These are phyloP conservation scores for Aphyosemion australe DNA, from an alignment of 2,113 vertebrate species.

Conservation along the genomic window DNA sequence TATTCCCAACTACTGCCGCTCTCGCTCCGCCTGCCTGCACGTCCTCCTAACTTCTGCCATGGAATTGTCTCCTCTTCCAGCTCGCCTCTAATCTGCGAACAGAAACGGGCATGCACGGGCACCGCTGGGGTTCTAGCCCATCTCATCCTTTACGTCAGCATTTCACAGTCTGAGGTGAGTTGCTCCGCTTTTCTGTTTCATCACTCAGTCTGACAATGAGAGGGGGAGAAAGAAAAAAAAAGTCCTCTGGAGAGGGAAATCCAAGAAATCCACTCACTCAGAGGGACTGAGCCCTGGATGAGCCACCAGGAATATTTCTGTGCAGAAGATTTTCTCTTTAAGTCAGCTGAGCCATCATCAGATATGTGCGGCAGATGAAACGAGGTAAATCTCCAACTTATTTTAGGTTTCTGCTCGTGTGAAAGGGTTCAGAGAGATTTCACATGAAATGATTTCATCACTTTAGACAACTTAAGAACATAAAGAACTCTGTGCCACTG, in stretches of 20 bases:
- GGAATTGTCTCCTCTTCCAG: conserved; percentile 56
- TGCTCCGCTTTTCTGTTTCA: conserved; percentile 48
- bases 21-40: conserved; percentile 23
- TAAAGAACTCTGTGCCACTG: not conserved
- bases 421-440: conserved; percentile 7
- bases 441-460: conserved; percentile 34
- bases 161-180: conserved; percentile 77
- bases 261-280: conserved; percentile 37
- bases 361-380: conserved; percentile 34
- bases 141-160: conserved; percentile 67
- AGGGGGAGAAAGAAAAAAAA: conserved; percentile 22
- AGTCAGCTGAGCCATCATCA: conserved; percentile 37
- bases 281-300: conserved; percentile 41
- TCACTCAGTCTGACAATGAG: conserved; percentile 30
- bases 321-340: conserved; percentile 31
- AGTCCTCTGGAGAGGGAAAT: conserved; percentile 50
- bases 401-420: conserved; percentile 19
- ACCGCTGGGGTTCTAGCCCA: conserved; percentile 59
- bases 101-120: conserved; percentile 67
- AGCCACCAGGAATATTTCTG: conserved; percentile 39
- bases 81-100: conserved; percentile 40
- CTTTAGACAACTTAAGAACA: conserved; percentile 49
- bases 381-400: conserved; percentile 30
- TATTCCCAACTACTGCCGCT: conserved; percentile 63
- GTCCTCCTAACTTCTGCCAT: conserved; percentile 71